Evolutionary conservation across 1,140 invertebrate species (phyloP).

Genomic region (Drosophila sp.): DNA sequence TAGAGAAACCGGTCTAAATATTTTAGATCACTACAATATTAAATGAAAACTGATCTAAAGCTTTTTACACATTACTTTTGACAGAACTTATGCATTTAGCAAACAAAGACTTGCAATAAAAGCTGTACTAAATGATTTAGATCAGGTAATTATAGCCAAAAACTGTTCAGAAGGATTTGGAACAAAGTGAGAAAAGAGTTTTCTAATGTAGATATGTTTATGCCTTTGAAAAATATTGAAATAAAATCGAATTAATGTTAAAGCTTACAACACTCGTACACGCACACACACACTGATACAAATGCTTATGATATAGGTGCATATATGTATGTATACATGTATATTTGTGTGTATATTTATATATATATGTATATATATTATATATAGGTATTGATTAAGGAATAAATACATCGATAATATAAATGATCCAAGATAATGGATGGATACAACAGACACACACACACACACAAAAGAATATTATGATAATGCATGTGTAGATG

Average conservation of each 20-base stretch:
- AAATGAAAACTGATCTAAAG: background rate
- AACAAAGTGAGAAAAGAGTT: background rate
- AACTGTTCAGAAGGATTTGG: no score
- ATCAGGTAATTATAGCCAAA: no score
- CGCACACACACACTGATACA: conserved; percentile 3
- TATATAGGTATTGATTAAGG: background rate
- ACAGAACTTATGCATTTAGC: no score
- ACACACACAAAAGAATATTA: conserved; percentile 10
- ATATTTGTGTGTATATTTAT: conserved; percentile 11
- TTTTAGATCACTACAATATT: no score
- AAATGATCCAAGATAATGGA: conserved; percentile 8
- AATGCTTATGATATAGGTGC: conserved; percentile 10
- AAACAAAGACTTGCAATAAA: no score
- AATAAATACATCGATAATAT: conserved; percentile 16
- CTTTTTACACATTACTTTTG: background rate
- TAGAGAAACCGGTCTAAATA: no score
- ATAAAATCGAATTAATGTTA: conserved; percentile 10
- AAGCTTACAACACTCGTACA: conserved; percentile 31
- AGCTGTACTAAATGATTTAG: no score
- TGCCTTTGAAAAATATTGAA: background rate
- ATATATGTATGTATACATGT: background rate
- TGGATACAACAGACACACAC: conserved; percentile 12
- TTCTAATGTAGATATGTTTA: background rate
- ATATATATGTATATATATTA: conserved; percentile 9
- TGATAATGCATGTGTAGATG: background rate